Evolutionary conservation across 1,140 invertebrate species (phyloP), one percentile per base, ranked within the genome.

Genomic region (Drosophila saltans): DNA sequence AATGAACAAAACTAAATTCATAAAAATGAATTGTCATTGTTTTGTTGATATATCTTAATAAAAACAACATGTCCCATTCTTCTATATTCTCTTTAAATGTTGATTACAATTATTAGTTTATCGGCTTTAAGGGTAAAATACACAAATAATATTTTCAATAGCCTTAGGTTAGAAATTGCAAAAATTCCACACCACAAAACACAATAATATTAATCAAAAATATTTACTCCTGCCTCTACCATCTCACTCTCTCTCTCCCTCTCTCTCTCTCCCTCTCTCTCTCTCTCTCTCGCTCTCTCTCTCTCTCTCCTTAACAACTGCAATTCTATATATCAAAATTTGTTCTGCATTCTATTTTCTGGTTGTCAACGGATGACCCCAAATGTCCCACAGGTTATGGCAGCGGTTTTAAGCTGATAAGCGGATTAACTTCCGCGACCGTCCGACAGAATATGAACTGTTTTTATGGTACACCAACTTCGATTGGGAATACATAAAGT

Each of bases 361-460:
- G 28, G 55, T 63, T 69, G 55, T 61, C 73, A 40, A 59, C 56
- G 43, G 56, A 65, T 68, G 73, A 75, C 66, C 75, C 16, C 45
- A 41, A 63, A 24, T 43, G 26, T 41, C 41, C 61, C 45, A 43
- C 56, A 65, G 78, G 70, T 81, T 65, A 72, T 40, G 33, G 64
- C 2, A 52, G 24, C 9, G 21, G n/a, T 60, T 43, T 68, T 90
- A 89, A 88, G 84, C 84, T 71, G 84, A 89, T 88, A 88, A 88
- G 84, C 80, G 63, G 84, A 74, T 88, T 88, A 81, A 59, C 76
- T 52, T 63, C 63, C 65, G 69, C 45, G 55, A 39, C 45, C 48
- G 59, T 39, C 52, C n/a, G 43, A 21, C 72, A 63, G 26, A 57
- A 39, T 45, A 67, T 48, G 62, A 21, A 72, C 66, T 59, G 52